These are phyloP conservation scores for Phyllopteryx taeniolatus DNA, from an alignment of 2,113 vertebrate genomes.

Conservation along the genomic window DNA sequence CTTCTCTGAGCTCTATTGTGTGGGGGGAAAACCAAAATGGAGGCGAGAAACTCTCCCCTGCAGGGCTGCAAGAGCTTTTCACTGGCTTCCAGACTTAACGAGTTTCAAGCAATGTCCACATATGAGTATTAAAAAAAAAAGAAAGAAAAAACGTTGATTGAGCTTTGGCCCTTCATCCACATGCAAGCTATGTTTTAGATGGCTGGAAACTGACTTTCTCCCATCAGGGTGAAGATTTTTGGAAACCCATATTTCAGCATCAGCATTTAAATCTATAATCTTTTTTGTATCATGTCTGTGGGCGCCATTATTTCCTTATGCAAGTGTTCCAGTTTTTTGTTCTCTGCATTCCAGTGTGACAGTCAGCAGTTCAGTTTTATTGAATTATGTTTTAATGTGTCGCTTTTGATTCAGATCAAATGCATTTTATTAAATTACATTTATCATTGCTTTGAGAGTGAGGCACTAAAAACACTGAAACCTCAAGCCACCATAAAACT, in stretches of 20 bases:
- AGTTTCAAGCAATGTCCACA: neutral
- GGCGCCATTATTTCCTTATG: too few relatives aligned
- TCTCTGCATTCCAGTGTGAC: too few relatives aligned
- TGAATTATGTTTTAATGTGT: neutral
- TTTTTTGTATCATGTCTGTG: too few relatives aligned
- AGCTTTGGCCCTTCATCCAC: neutral
- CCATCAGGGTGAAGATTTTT: neutral
- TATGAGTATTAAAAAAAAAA: neutral
- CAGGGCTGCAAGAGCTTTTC: constrained; percentile 32
- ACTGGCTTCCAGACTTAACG: constrained; percentile 19
- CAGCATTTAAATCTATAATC: neutral
- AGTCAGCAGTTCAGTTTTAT: neutral
- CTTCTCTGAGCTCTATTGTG: constrained; percentile 44
- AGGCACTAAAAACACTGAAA: neutral
- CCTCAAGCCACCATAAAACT: neutral
- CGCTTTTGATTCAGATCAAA: neutral
- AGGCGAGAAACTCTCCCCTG: constrained; percentile 42
- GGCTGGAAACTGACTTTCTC: neutral
- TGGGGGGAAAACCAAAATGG: constrained; percentile 28
- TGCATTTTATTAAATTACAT: neutral
- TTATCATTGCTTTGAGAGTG: neutral
- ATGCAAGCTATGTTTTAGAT: neutral
- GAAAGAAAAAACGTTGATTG: too few relatives aligned
- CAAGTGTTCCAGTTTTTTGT: too few relatives aligned
- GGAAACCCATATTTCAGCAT: neutral